Evolutionary conservation across 1,140 invertebrate genomes (phyloP).

Genomic region (Solenopsis invicta): DNA sequence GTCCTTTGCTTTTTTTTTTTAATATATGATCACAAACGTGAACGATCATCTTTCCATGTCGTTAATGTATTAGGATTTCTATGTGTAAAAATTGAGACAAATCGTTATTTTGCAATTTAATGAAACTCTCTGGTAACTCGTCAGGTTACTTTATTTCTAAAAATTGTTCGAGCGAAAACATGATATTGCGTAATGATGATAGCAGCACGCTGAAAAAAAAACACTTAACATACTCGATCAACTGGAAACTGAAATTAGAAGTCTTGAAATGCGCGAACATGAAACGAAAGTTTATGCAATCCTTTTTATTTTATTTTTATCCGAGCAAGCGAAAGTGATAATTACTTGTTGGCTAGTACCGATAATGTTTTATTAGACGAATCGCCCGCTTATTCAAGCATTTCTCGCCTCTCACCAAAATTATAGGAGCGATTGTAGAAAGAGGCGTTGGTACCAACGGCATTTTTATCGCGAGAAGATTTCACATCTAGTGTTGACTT

Average conservation of each 20-base stretch:
- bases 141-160: background rate
- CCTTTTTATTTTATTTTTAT: conserved; percentile 7
- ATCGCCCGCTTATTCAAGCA: conserved; percentile 31
- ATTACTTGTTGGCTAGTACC: conserved; percentile 47
- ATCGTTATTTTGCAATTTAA: background rate
- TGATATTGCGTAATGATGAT: background rate
- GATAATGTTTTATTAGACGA: conserved; percentile 38
- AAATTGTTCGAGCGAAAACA: background rate
- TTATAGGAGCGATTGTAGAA: conserved; percentile 3
- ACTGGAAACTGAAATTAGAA: conserved; percentile 39
- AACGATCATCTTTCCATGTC: background rate
- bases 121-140: background rate
- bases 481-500: background rate
- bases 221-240: background rate
- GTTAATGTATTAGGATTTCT: background rate
- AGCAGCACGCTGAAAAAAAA: background rate
- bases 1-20: background rate
- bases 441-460: background rate
- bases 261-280: background rate
- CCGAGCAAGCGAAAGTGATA: conserved; percentile 44
- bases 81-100: background rate
- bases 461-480: conserved; percentile 20
- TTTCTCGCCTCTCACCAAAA: conserved; percentile 29
- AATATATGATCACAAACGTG: background rate
- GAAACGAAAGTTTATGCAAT: conserved; percentile 52